These are phyloP conservation scores for Callyntrura guangdongensis DNA, from an alignment of 2,888 invertebrate genomes.

Conservation along the genomic window DNA sequence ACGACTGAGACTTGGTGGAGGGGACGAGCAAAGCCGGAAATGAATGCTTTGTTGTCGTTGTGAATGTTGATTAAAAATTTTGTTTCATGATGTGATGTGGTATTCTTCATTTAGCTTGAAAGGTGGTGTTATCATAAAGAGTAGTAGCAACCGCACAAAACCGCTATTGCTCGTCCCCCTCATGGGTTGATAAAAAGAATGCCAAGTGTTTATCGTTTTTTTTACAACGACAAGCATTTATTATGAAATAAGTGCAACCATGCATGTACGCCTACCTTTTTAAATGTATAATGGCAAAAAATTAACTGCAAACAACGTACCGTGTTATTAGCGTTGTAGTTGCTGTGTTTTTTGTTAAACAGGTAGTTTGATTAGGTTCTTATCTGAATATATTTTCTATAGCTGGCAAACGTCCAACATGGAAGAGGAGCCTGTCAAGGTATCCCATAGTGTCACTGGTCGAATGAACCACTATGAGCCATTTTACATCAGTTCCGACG, in stretches of 20 bases:
- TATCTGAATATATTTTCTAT: background rate
- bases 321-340: background rate
- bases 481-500: slow-evolving; percentile 93
- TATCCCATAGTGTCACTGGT: slow-evolving; percentile 91
- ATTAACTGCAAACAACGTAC: background rate
- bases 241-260: slow-evolving; percentile 13
- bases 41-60: background rate
- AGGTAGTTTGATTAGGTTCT: background rate
- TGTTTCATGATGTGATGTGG: slow-evolving; percentile 28
- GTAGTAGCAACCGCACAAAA: background rate
- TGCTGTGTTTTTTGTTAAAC: background rate
- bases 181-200: too few relatives aligned
- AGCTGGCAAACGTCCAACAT: slow-evolving; percentile 89
- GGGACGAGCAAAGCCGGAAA: slow-evolving; percentile 28
- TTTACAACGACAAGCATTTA: background rate
- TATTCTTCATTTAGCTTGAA: background rate
- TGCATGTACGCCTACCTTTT: background rate
- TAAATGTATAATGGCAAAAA: background rate
- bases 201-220: too few relatives aligned
- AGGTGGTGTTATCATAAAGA: background rate
- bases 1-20: slow-evolving; percentile 12
- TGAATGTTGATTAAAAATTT: background rate
- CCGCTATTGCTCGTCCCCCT: too few relatives aligned
- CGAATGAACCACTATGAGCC: slow-evolving; percentile 92
- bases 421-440: slow-evolving; percentile 89